Conservation (phyloP, 2,797 vertebrate species). For the Atherinosoma microstoma region DNA sequence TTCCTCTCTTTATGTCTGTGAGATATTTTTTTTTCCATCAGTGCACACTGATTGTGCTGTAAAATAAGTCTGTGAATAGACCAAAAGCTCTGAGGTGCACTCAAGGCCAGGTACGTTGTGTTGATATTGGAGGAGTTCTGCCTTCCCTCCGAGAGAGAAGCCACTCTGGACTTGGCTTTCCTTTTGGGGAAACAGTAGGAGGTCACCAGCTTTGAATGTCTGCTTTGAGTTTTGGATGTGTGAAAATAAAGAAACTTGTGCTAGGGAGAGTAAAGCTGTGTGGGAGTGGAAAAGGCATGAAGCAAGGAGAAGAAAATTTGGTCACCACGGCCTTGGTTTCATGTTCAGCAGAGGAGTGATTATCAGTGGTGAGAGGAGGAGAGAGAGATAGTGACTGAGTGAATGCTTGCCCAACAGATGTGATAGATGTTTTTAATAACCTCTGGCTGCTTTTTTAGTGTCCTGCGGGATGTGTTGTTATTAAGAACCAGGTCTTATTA, state of each 20-base stretch:
- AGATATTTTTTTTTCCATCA: constrained; percentile 44
- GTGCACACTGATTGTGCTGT: constrained; percentile 38
- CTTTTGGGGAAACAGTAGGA: constrained; percentile 42
- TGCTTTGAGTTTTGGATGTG: constrained; percentile 38
- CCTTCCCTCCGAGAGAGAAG: constrained; percentile 48
- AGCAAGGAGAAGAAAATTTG: constrained; percentile 39
- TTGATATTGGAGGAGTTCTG: constrained; percentile 54
- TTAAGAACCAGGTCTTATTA: constrained; percentile 80
- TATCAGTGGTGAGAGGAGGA: constrained; percentile 33
- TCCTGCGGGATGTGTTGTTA: constrained; percentile 80
- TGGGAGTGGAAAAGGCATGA: constrained; percentile 26
- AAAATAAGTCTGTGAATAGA: constrained; percentile 62
- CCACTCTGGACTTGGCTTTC: constrained; percentile 51
- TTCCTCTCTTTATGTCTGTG: constrained; percentile 72
- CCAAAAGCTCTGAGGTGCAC: constrained; percentile 59
- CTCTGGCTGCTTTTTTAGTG: constrained; percentile 70
- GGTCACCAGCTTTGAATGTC: constrained; percentile 50
- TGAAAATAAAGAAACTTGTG: constrained; percentile 51
- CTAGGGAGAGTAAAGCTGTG: constrained; percentile 18
- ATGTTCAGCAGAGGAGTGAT: constrained; percentile 68
- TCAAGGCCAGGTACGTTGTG: constrained; percentile 61
- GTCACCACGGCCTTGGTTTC: constrained; percentile 52
- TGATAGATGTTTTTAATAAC: constrained; percentile 86
- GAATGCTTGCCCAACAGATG: constrained; percentile 65
- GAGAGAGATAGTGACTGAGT: constrained; percentile 48